A percentile compares a stretch with the other conserved stretches of the same genome.
phyloP scores from a whole-genome alignment of 2,888 invertebrate species.

The Tipula unca region DNA sequence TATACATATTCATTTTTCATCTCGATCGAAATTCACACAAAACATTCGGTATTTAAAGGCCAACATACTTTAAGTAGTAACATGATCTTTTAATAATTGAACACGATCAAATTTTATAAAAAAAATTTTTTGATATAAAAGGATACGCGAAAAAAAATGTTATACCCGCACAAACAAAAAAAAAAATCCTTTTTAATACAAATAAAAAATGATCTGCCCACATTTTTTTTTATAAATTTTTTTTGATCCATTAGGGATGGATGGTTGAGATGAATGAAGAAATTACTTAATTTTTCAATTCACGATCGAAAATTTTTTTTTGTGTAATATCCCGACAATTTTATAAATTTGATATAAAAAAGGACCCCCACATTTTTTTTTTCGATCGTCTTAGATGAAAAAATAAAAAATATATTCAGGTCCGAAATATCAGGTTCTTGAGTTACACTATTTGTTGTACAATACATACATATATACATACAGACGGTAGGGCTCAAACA shows the following conservation, averaged over 20 bases:
- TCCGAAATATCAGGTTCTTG: constrained; percentile 15
- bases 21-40: constrained; percentile 14
- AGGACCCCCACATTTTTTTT: constrained; percentile 9
- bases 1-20: background rate
- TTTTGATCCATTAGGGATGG: constrained; percentile 14
- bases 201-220: constrained; percentile 16
- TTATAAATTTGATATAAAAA: background rate
- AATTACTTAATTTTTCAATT: constrained; percentile 16
- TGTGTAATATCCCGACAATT: constrained; percentile 2
- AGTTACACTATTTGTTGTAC: background rate
- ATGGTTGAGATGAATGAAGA: constrained; percentile 10
- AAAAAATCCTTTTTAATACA: constrained; percentile 17
- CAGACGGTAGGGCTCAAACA: background rate
- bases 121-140: background rate
- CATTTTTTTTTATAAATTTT: constrained; percentile 9
- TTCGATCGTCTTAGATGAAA: background rate
- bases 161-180: constrained; percentile 1
- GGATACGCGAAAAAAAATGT: constrained; percentile 17
- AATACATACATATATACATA: too few species aligned
- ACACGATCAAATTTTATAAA: background rate
- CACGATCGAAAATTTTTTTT: background rate
- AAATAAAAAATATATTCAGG: background rate
- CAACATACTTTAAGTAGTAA: constrained; percentile 18
- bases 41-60: background rate
- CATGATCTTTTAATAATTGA: constrained; percentile 17